Percentiles rank a stretch among this genome's conserved stretches.
phyloP scores from a whole-genome alignment of 1,140 invertebrate species.

The Pseudachorutes palmiensis region DNA sequence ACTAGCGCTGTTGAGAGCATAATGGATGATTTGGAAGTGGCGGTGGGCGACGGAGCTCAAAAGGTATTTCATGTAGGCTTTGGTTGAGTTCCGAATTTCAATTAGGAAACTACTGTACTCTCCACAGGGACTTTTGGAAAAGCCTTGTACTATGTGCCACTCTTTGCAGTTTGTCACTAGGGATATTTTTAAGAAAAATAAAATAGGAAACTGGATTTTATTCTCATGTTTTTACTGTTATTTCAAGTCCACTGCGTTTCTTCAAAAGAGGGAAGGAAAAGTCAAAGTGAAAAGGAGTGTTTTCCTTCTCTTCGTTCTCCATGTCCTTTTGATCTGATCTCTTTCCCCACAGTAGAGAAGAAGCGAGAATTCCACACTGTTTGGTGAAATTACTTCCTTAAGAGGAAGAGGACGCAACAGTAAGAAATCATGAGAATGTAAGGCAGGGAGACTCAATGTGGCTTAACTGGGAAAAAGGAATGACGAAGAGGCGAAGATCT shows the following conservation, averaged over 20 bases:
- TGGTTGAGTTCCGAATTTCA: not conserved
- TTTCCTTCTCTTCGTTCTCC: not conserved
- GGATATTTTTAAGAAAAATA: too few species aligned
- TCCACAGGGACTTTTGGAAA: not conserved
- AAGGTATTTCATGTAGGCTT: not conserved
- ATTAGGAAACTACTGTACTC: too few species aligned
- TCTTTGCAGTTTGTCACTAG: not conserved
- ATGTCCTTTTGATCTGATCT: constrained; percentile 7
- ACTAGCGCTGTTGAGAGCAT: not conserved
- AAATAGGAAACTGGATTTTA: too few species aligned
- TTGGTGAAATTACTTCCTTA: not conserved
- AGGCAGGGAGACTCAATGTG: too few species aligned
- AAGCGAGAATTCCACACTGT: not conserved
- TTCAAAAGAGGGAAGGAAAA: not conserved
- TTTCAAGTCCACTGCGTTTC: constrained; percentile 1
- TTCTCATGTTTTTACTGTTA: not conserved
- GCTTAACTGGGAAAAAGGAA: not conserved
- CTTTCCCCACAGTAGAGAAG: not conserved
- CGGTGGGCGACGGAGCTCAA: not conserved
- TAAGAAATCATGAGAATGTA: too few species aligned
- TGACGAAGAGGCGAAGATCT: too few species aligned
- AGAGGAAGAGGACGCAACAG: not conserved
- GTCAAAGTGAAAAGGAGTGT: constrained; percentile 8
- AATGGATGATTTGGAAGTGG: not conserved
- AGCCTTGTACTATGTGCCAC: not conserved